Percentiles rank a stretch among this genome's conserved stretches.
Conservation (phyloP, 2,888 invertebrate species). For the Drosophila pseudotalamancana region DNA sequence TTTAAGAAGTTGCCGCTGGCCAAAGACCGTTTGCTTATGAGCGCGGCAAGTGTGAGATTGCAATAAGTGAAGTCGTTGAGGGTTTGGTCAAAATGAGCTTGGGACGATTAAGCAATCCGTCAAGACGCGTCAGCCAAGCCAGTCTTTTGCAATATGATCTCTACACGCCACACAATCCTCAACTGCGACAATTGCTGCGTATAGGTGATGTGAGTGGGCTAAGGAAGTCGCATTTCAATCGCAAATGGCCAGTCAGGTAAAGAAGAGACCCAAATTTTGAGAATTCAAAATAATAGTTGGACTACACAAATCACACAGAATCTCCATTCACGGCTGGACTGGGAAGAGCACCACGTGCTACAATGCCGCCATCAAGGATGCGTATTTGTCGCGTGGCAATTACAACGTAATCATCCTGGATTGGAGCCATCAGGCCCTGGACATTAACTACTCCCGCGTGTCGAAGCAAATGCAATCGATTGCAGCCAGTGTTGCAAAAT, state of each 20-base stretch:
- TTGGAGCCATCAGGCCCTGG: slow-evolving; percentile 78
- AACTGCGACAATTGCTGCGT: slow-evolving; percentile 60
- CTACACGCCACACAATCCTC: slow-evolving; percentile 72
- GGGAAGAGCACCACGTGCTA: slow-evolving; percentile 74
- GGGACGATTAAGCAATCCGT: slow-evolving; percentile 47
- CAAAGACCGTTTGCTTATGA: slow-evolving; percentile 65
- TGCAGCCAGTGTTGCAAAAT: slow-evolving; percentile 68
- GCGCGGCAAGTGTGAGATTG: slow-evolving; percentile 70
- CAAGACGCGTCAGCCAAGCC: slow-evolving; percentile 38
- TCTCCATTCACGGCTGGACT: slow-evolving; percentile 81
- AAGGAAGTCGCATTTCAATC: slow-evolving; percentile 72
- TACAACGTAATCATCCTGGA: slow-evolving; percentile 82
- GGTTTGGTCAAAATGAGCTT: slow-evolving; percentile 64
- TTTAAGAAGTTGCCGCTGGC: slow-evolving; percentile 13
- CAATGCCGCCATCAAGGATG: slow-evolving; percentile 81
- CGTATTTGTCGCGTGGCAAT: slow-evolving; percentile 74
- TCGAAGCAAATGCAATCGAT: slow-evolving; percentile 74
- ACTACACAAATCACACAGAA: slow-evolving; percentile 39
- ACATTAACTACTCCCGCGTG: slow-evolving; percentile 73
- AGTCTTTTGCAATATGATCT: slow-evolving; percentile 74
- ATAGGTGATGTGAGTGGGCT: slow-evolving; percentile 63
- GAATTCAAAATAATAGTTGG: background rate
- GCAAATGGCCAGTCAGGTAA: slow-evolving; percentile 80
- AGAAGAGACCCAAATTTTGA: background rate
- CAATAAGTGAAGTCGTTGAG: slow-evolving; percentile 64